Evolutionary conservation across 2,113 vertebrate species (phyloP).

Genomic region (Colius striatus): DNA sequence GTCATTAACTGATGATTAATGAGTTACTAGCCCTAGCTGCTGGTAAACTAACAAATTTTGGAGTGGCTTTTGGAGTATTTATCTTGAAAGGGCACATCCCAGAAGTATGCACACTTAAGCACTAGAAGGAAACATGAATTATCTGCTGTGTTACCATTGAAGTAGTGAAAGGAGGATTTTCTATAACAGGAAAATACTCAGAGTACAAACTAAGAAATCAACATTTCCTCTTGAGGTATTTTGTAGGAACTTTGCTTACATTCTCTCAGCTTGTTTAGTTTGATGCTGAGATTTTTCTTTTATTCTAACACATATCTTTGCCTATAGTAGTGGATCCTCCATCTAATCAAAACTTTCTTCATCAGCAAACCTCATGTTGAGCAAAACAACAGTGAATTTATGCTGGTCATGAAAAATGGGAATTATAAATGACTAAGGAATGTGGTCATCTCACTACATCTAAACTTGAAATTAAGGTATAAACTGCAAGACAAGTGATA

Average conservation of each 20-base stretch:
- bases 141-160: background rate
- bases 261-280: background rate
- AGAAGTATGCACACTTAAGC: accelerated
- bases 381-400: background rate
- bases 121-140: background rate
- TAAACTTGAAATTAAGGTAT: background rate
- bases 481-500: background rate
- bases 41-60: background rate
- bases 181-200: background rate
- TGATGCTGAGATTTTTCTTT: background rate
- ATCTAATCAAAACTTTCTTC: background rate
- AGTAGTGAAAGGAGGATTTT: background rate
- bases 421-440: background rate
- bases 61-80: background rate
- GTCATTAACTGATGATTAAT: background rate
- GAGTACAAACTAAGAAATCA: background rate
- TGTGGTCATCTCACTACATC: background rate
- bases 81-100: background rate
- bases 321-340: background rate
- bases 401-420: background rate
- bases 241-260: background rate
- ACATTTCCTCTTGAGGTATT: background rate
- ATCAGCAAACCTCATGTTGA: background rate
- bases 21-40: background rate
- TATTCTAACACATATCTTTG: background rate